A percentile compares a stretch with the other conserved stretches of the same genome.
Conservation (phyloP, 2,888 invertebrate species). For the Perizoma affinitatum region DNA sequence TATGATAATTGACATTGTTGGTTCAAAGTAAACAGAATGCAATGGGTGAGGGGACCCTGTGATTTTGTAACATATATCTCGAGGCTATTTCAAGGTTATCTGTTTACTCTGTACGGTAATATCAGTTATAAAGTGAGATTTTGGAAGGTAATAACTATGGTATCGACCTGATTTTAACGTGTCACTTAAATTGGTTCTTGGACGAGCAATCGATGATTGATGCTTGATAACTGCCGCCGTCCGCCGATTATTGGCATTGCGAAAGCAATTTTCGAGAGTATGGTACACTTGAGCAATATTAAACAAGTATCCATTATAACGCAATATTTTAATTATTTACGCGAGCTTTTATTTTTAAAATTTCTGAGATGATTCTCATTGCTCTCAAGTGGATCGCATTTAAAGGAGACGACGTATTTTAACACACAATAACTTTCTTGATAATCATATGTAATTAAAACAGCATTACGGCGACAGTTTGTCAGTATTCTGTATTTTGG, state of each 20-base stretch:
- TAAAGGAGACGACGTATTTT: slow-evolving; percentile 48
- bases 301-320: slow-evolving; percentile 17
- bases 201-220: slow-evolving; percentile 58
- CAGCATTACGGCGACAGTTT: slow-evolving; percentile 58
- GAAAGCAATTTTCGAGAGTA: slow-evolving; percentile 45
- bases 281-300: slow-evolving; percentile 36
- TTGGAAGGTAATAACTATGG: slow-evolving; percentile 41
- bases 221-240: slow-evolving; percentile 52
- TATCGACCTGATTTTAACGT: slow-evolving; percentile 59
- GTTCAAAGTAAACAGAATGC: slow-evolving; percentile 67
- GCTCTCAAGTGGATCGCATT: slow-evolving; percentile 16
- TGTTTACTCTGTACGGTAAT: slow-evolving; percentile 45
- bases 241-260: slow-evolving; percentile 47
- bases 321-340: slow-evolving; percentile 29
- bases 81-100: slow-evolving; percentile 42
- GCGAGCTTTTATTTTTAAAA: slow-evolving; percentile 7
- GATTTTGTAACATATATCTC: slow-evolving; percentile 55
- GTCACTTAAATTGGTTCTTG: slow-evolving; percentile 59
- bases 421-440: slow-evolving; percentile 57
- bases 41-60: slow-evolving; percentile 42
- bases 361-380: slow-evolving; percentile 11
- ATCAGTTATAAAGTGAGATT: slow-evolving; percentile 43
- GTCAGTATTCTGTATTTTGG: slow-evolving; percentile 57
- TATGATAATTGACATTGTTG: slow-evolving; percentile 67
- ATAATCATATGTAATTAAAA: slow-evolving; percentile 57